Evolutionary conservation across 2,797 vertebrate species (phyloP).

Genomic region (Aselliscus stoliczkanus): DNA sequence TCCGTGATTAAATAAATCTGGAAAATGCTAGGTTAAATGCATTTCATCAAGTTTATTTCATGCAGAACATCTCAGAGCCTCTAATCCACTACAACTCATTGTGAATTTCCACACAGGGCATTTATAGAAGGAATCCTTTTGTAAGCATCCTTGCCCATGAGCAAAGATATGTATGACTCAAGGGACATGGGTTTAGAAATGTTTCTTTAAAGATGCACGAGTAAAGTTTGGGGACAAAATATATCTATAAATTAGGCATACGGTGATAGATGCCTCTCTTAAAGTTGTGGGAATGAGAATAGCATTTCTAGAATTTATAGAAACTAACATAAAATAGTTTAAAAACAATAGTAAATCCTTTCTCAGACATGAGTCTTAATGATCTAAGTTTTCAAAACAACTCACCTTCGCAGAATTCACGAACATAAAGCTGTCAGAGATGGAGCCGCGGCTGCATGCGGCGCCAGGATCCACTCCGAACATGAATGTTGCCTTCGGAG

Average conservation of each 20-base stretch:
- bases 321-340: background rate
- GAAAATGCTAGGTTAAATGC: background rate
- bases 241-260: background rate
- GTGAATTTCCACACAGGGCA: background rate
- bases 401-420: background rate
- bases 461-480: background rate
- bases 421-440: background rate
- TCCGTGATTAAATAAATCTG: background rate
- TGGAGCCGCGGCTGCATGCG: background rate
- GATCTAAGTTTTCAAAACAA: background rate
- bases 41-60: background rate
- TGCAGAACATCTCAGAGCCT: background rate
- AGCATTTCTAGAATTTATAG: background rate
- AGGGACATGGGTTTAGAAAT: background rate
- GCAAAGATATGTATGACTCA: background rate
- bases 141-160: background rate
- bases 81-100: background rate
- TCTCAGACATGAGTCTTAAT: background rate
- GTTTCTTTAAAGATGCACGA: background rate
- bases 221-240: background rate
- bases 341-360: background rate
- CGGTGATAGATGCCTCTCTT: background rate
- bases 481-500: background rate
- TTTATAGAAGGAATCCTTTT: background rate
- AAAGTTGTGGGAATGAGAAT: background rate